Evolutionary conservation across 2,113 vertebrate genomes (phyloP).

Genomic region (Colius striatus): DNA sequence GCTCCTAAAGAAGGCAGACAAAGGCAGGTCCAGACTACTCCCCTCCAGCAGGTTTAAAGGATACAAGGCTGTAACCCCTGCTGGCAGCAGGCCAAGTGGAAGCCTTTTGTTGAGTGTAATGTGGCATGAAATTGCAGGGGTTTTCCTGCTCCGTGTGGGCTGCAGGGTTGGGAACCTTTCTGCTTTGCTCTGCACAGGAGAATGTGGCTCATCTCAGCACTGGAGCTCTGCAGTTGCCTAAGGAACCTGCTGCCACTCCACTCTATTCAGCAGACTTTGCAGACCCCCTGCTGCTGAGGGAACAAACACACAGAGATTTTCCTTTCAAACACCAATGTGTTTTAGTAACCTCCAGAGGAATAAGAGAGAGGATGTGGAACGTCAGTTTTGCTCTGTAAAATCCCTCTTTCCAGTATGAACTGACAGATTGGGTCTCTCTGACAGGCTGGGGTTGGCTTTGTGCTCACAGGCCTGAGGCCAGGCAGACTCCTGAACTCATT

Average conservation of each 20-base stretch:
- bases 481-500: neutral
- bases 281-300: neutral
- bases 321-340: neutral
- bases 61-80: accelerated
- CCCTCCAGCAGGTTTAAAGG: neutral
- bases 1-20: neutral
- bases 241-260: neutral
- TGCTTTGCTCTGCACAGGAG: neutral
- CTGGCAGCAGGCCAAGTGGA: neutral
- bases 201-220: neutral
- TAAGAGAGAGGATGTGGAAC: neutral
- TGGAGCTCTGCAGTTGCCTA: neutral
- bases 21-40: neutral
- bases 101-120: neutral
- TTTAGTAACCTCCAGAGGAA: neutral
- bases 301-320: neutral
- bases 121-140: neutral
- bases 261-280: neutral
- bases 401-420: neutral
- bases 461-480: neutral
- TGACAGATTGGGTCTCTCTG: neutral
- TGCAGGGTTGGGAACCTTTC: neutral
- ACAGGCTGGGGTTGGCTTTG: neutral
- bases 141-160: neutral
- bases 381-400: neutral